These are phyloP conservation scores for Cairina moschata DNA, from an alignment of 2,113 vertebrate genomes.

Conservation along the genomic window DNA sequence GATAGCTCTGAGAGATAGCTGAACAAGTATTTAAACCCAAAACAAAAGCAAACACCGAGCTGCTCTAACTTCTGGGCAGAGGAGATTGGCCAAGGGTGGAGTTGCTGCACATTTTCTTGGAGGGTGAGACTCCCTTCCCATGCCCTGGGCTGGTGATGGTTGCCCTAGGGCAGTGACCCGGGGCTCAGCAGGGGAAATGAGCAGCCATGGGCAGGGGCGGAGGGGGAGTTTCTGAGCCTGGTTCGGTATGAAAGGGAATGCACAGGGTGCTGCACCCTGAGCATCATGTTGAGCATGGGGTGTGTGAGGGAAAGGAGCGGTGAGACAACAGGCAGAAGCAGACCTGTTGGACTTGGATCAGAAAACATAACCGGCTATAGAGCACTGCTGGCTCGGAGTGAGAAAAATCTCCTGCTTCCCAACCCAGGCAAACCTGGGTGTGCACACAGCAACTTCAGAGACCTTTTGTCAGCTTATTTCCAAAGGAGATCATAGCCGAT, in stretches of 20 bases:
- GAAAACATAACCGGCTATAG: background rate
- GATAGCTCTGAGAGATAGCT: constrained; percentile 34
- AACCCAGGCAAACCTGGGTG: background rate
- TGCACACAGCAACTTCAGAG: background rate
- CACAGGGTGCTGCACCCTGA: fast-evolving
- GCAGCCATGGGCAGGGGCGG: background rate
- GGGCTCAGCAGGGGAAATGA: fast-evolving
- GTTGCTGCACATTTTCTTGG: background rate
- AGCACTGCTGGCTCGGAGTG: background rate
- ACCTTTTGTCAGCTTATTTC: background rate
- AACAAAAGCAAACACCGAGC: constrained; percentile 31
- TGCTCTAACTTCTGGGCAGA: background rate
- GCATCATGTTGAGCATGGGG: fast-evolving
- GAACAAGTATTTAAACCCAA: background rate
- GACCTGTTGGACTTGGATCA: background rate
- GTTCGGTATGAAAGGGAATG: background rate
- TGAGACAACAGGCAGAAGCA: background rate
- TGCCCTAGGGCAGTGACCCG: background rate
- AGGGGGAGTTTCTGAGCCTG: background rate
- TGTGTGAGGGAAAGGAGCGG: background rate
- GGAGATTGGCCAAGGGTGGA: background rate
- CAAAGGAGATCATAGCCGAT: background rate
- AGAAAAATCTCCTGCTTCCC: background rate
- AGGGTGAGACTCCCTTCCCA: background rate
- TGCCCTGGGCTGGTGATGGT: background rate